Conservation (phyloP, 1,140 invertebrate species). For the Zaprionus ornatus region DNA sequence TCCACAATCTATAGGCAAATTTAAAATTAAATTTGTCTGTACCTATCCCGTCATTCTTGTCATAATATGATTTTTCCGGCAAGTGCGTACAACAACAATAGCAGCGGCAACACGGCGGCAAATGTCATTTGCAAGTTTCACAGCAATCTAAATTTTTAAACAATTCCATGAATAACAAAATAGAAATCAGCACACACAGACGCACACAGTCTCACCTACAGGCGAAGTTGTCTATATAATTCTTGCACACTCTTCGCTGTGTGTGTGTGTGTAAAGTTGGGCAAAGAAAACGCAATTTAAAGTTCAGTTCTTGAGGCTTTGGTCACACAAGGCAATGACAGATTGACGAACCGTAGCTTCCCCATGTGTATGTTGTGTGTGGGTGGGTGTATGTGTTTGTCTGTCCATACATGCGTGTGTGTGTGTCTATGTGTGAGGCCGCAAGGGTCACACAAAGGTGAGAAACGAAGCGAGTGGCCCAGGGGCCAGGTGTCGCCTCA, state of each 20-base stretch:
- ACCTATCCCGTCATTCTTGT: not conserved
- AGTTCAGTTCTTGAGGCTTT: constrained; percentile 48
- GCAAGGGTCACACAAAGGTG: constrained; percentile 24
- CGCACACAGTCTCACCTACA: constrained; percentile 2
- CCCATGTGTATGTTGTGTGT: constrained; percentile 1
- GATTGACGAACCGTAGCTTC: constrained; percentile 50
- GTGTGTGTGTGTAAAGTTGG: constrained; percentile 25
- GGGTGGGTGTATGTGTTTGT: not conserved
- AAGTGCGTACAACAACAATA: constrained; percentile 18
- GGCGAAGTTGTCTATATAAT: constrained; percentile 62
- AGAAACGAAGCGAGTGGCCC: constrained; percentile 10
- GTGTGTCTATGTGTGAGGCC: constrained; percentile 5
- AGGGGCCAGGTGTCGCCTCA: constrained; percentile 14
- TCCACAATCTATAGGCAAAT: not conserved
- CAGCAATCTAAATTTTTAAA: constrained; percentile 72
- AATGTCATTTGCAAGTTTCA: constrained; percentile 51
- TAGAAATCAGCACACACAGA: constrained; percentile 61
- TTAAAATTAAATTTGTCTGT: not conserved
- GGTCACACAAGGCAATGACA: constrained; percentile 53
- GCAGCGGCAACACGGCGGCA: not conserved
- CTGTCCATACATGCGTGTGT: not conserved
- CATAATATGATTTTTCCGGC: constrained; percentile 6
- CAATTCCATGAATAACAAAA: constrained; percentile 76
- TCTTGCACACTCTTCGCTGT: constrained; percentile 14
- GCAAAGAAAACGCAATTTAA: constrained; percentile 67